These are phyloP conservation scores for Cerceris rybyensis DNA, from an alignment of 2,888 invertebrate species.

Conservation along the genomic window DNA sequence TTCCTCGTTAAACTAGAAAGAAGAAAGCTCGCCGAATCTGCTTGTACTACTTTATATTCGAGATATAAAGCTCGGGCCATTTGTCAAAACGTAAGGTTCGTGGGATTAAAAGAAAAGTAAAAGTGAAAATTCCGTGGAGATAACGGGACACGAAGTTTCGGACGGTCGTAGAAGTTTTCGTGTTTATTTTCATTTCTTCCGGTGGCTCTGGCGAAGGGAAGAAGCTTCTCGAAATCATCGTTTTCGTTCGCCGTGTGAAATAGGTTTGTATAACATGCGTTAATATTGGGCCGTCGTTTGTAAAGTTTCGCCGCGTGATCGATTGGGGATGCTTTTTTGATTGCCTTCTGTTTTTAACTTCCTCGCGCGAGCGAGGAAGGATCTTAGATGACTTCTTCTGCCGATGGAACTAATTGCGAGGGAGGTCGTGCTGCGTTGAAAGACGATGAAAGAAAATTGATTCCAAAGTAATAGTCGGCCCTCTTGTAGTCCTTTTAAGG, in stretches of 20 bases:
- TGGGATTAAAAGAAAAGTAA: too few species aligned
- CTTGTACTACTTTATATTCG: constrained; percentile 1
- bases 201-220: too few species aligned
- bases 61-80: not conserved
- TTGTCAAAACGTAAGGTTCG: too few species aligned
- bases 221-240: too few species aligned
- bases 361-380: constrained; percentile 11
- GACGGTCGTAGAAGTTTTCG: too few species aligned
- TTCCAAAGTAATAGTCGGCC: not conserved
- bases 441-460: not conserved
- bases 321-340: constrained; percentile 31
- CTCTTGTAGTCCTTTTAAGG: not conserved
- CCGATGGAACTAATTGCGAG: constrained; percentile 44
- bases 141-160: too few species aligned
- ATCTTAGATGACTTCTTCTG: constrained; percentile 53
- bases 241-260: not conserved
- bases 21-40: constrained; percentile 23
- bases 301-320: constrained; percentile 46
- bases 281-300: constrained; percentile 21
- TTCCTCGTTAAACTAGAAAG: constrained; percentile 74
- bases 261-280: not conserved
- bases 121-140: too few species aligned
- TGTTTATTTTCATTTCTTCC: too few species aligned
- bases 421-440: constrained; percentile 16
- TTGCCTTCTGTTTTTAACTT: constrained; percentile 1